phyloP scores from a whole-genome alignment of 1,140 invertebrate genomes.

The Chelonus insularis region DNA sequence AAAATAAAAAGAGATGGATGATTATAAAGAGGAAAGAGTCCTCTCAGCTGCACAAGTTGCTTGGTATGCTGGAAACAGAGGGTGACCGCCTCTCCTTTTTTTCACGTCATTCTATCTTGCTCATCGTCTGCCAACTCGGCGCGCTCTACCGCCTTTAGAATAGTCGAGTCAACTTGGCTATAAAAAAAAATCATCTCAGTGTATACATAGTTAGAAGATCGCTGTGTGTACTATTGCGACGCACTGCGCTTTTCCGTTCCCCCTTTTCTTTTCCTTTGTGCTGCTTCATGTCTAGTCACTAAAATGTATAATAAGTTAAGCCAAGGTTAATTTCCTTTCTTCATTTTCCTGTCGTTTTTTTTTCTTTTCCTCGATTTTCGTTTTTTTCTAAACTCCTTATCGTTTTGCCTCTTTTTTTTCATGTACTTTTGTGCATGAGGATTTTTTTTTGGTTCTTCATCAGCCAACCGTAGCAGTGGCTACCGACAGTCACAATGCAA shows the following conservation, averaged over 20 bases:
- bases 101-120: background rate
- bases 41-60: slow-evolving; percentile 10
- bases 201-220: no score
- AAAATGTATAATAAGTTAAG: slow-evolving; percentile 1
- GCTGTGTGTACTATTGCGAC: background rate
- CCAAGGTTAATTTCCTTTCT: slow-evolving; percentile 21
- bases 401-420: no score
- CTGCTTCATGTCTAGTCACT: background rate
- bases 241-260: slow-evolving; percentile 15
- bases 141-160: slow-evolving; percentile 17
- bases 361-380: background rate
- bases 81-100: slow-evolving; percentile 8
- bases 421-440: background rate
- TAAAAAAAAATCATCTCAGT: slow-evolving; percentile 11
- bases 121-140: slow-evolving; percentile 4
- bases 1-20: background rate
- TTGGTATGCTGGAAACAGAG: slow-evolving; percentile 20
- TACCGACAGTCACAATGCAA: background rate
- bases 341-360: background rate
- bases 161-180: slow-evolving; percentile 20
- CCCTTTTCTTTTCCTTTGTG: background rate
- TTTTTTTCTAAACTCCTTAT: no score
- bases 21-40: background rate
- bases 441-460: slow-evolving; percentile 11
- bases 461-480: background rate